Evolutionary conservation across 2,113 vertebrate species (phyloP).

Genomic region (Tychaedon coryphoeus): DNA sequence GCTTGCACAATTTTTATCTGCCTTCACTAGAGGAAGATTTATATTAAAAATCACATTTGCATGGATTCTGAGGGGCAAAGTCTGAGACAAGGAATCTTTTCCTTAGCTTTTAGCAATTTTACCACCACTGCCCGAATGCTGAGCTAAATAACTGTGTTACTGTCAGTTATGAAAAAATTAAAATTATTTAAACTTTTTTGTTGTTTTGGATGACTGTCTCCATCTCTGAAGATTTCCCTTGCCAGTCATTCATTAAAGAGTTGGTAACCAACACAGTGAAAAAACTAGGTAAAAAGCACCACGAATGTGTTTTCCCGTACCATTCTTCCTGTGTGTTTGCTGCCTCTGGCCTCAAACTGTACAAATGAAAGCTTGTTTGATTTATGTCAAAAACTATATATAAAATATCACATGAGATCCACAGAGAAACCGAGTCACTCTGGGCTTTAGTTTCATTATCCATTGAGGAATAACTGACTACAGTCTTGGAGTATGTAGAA

Average conservation of each 20-base stretch:
- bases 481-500: constrained; percentile 36
- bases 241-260: constrained; percentile 41
- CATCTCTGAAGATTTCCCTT: constrained; percentile 10
- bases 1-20: background rate
- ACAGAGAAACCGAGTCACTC: constrained; percentile 47
- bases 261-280: background rate
- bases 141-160: background rate
- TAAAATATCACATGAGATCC: constrained; percentile 58
- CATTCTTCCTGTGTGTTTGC: constrained; percentile 13
- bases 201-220: constrained; percentile 28
- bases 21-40: background rate
- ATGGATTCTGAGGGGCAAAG: background rate
- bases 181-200: background rate
- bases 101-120: background rate
- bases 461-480: constrained; percentile 60
- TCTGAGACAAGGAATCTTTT: background rate
- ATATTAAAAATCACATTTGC: background rate
- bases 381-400: constrained; percentile 64
- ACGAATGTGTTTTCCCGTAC: background rate
- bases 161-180: constrained; percentile 1
- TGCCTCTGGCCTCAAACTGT: constrained; percentile 50
- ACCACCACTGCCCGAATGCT: background rate
- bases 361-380: constrained; percentile 63
- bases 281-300: constrained; percentile 34
- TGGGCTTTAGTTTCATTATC: constrained; percentile 53